Base-by-base conservation (phyloP, 2,113 vertebrate species). In the Psilopsiagon aurifrons region DNA sequence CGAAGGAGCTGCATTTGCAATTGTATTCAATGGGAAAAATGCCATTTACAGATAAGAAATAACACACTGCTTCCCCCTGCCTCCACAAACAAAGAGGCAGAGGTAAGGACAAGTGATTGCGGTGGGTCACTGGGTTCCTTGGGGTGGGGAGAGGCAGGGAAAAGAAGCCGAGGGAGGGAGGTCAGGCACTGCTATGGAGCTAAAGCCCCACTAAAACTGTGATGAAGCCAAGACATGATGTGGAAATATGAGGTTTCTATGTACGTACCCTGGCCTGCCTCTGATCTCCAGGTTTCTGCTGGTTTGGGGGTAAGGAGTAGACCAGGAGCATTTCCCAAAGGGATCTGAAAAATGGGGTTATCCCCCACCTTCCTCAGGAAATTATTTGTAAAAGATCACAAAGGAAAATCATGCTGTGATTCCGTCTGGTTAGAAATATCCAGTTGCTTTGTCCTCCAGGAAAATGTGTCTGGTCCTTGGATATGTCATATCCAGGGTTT, bases 111-210 rank as follows among this genome's bases (percentile, higher is more conserved):
- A 46, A 86, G 75, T 3, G 4, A 43, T 44, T 4, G 1, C 0
- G 0, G 52, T 52, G 29, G 39, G 8, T 52, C 63, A 33, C 18
- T 2, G 1, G 4, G n/a, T 64, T 25, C 22, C 25, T 20, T 9
- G 71, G 70, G 12, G 29, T 62, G 49, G 23, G 57, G 54, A 62
- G 49, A 77, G 44, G 46, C 37, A 88, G 59, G 70, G 70, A 62
- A 37, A 67, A 82, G 70, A 46, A 90, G 31, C 20, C 6, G 41
- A 54, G 59, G n/a, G 51, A 67, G 5, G 44, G 39, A 46, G 71
- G 57, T 33, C 1, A 55, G 43, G 52, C 1, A 0, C 17, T 81
- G 13, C 0, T 5, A 0, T 2, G 68, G 37, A 13, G 22, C 54
- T 69, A 35, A 59, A 59, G 33, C 57, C 22, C 13, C 44, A 8